Evolutionary conservation across 2,113 vertebrate species (phyloP).

Genomic region (Coregonus clupeaformis): DNA sequence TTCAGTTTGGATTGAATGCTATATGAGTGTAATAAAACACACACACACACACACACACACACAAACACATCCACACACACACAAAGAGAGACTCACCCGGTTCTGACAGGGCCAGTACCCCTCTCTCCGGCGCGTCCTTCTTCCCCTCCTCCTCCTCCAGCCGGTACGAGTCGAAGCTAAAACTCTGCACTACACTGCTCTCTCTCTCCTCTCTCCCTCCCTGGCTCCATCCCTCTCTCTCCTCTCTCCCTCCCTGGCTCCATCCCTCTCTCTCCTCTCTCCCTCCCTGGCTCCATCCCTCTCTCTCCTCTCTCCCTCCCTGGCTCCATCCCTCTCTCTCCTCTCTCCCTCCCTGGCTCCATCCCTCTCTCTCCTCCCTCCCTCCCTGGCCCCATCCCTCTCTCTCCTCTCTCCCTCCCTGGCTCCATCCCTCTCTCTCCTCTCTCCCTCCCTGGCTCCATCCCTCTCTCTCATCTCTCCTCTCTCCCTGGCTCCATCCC

Average conservation of each 20-base stretch:
- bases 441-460: too few species aligned
- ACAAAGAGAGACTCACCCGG: constrained; percentile 74
- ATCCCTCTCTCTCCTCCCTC: too few species aligned
- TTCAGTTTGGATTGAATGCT: too few species aligned
- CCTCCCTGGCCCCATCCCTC: too few species aligned
- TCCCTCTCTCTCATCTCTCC: too few species aligned
- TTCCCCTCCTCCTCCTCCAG: constrained; percentile 87
- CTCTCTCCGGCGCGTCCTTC: too few species aligned
- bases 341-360: too few species aligned
- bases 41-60: constrained; percentile 6
- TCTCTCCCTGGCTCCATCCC: too few species aligned
- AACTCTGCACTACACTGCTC: constrained; percentile 87
- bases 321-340: too few species aligned
- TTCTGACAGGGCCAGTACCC: constrained; percentile 81
- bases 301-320: constrained; percentile 46
- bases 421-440: too few species aligned
- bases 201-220: constrained; percentile 64
- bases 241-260: constrained; percentile 36
- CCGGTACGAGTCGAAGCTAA: constrained; percentile 91
- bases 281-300: constrained; percentile 51
- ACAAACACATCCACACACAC: neutral
- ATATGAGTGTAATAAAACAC: neutral
- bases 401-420: too few species aligned
- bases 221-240: neutral
- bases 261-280: constrained; percentile 56